These are phyloP conservation scores for Xanthorhoe spadicearia DNA, from an alignment of 2,888 invertebrate genomes.

Conservation along the genomic window DNA sequence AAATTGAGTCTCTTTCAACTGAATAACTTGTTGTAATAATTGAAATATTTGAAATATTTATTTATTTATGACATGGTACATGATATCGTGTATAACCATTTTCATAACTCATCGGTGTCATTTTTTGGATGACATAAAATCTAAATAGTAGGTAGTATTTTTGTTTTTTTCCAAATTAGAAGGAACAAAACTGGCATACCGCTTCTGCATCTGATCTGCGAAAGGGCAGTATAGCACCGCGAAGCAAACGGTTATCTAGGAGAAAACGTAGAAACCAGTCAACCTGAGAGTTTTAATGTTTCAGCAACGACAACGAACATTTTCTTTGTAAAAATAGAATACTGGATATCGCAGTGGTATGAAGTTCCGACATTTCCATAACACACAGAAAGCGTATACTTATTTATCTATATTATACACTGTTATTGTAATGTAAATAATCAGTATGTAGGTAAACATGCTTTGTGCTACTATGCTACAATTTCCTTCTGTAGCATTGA, in stretches of 20 bases:
- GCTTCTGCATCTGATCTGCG: not conserved
- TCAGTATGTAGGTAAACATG: conserved; percentile 8
- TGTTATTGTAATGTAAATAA: not conserved
- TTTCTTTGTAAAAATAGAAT: conserved; percentile 43
- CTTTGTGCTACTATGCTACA: conserved; percentile 10
- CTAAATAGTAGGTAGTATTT: too few species aligned
- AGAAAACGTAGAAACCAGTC: conserved; percentile 32
- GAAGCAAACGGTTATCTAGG: not conserved
- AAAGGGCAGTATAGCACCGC: not conserved
- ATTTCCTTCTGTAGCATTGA: conserved; percentile 11
- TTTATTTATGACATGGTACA: too few species aligned
- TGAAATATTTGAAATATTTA: too few species aligned
- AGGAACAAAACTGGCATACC: too few species aligned
- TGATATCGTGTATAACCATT: too few species aligned
- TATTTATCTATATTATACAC: too few species aligned
- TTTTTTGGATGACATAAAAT: too few species aligned
- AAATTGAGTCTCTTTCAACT: too few species aligned
- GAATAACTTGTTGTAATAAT: too few species aligned
- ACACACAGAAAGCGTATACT: conserved; percentile 11
- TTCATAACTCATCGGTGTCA: too few species aligned
- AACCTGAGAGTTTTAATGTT: conserved; percentile 55
- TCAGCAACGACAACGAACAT: conserved; percentile 43
- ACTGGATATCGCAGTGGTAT: conserved; percentile 32
- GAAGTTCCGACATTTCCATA: conserved; percentile 20
- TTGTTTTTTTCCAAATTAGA: too few species aligned